Base-by-base conservation (phyloP, 2,888 invertebrate genomes). In the Melanostoma mellinum region DNA sequence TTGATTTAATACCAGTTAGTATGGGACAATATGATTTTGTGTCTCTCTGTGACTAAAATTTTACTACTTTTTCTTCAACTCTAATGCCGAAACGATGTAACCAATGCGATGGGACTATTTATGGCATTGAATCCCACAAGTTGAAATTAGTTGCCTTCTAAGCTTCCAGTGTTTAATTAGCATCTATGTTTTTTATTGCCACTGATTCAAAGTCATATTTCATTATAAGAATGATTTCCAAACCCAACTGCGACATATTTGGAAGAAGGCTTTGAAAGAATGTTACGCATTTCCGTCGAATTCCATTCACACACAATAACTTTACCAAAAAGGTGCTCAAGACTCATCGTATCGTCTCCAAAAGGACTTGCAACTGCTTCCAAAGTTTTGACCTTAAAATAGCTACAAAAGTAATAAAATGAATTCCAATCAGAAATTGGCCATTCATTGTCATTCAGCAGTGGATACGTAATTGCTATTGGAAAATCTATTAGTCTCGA, bases 311-410 rank as follows among this genome's bases (percentile, higher is more conserved):
- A 71, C 46, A 72, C 38, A 52, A 50, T 46, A 56, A 20, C 35
- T 52, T 42, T 60, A 36, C 80, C 5, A 48, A 61, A 9, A 82
- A 42, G 69, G 78, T 38, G 36, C 33, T 42, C 79, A 84, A 67
- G 32, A 63, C 71, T 74, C 74, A 53, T 84, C 60, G 71, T 44
- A 79, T 30, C 30, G 30, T 6, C 79, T 65, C n/a, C 46, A 60
- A 56, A 61, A 32, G 63, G 74, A 42, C 63, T 67, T 36, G 30
- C 6, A 53, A 67, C 40, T n/a, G 50, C 55, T 76, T 46, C 60
- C 76, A 71, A 56, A 9, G 48, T 77, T 68, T 73, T 77, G 78
- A 73, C 68, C 69, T 82, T 82, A 78, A 69, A 72, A 50, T 40
- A 40, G 32, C 60, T 67, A 30, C 53, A 6, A 60, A 60, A 65